A percentile compares a stretch with the other conserved stretches of the same genome.
phyloP scores from a whole-genome alignment of 1,140 invertebrate genomes.

The Chelonus insularis region DNA sequence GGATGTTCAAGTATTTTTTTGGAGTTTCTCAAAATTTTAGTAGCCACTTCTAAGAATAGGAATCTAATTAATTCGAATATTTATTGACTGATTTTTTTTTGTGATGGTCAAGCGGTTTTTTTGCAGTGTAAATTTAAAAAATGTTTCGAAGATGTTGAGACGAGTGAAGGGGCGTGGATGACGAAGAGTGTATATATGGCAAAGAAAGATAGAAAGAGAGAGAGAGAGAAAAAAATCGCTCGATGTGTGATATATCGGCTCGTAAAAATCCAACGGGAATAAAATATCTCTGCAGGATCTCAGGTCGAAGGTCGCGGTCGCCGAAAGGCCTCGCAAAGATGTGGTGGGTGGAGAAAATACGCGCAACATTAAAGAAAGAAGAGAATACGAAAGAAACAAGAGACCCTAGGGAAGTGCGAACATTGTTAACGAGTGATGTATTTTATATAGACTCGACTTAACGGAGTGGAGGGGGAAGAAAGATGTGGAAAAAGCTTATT shows the following conservation, averaged over 20 bases:
- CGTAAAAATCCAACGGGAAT: conserved; percentile 59
- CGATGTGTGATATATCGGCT: conserved; percentile 61
- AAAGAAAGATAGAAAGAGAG: conserved; percentile 32
- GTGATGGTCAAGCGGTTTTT: neutral
- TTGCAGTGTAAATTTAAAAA: neutral
- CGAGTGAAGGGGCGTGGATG: conserved; percentile 23
- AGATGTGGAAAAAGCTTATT: no score
- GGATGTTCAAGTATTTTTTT: no score
- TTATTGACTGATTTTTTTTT: neutral
- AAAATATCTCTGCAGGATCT: conserved; percentile 59
- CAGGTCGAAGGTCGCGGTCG: conserved; percentile 55
- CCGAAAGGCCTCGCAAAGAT: conserved; percentile 46
- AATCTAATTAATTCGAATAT: neutral
- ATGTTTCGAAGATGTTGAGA: neutral
- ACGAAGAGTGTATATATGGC: conserved; percentile 15
- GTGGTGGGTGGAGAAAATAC: conserved; percentile 33
- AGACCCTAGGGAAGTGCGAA: conserved; percentile 50
- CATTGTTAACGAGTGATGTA: conserved; percentile 61
- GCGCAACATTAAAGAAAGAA: conserved; percentile 11
- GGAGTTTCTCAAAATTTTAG: conserved; percentile 12
- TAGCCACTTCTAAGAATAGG: neutral
- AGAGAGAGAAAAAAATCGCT: conserved; percentile 30
- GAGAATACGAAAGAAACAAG: conserved; percentile 4
- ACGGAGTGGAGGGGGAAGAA: no score
- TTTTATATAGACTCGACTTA: conserved; percentile 38